These are phyloP conservation scores for Okapia johnstoni DNA, from an alignment of 2,113 vertebrate species.

Conservation along the genomic window DNA sequence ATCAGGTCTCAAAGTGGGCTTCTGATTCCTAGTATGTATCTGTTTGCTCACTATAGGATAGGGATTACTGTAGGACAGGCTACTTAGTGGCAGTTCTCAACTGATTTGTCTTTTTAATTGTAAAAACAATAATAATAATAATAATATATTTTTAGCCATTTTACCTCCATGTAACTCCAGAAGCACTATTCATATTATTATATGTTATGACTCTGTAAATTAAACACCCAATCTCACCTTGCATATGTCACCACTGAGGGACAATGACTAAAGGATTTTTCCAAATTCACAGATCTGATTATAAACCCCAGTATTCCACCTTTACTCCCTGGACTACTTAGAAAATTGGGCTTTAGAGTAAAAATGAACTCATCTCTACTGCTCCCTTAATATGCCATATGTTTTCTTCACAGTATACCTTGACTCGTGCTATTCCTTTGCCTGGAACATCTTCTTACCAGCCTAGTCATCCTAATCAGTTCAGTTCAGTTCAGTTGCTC, in stretches of 20 bases:
- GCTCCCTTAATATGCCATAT: not conserved
- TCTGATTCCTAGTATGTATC: not conserved
- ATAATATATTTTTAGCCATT: not conserved
- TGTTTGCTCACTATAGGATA: not conserved
- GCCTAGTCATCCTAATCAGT: not conserved
- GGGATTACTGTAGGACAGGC: not conserved
- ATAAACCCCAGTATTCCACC: not conserved
- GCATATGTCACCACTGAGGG: not conserved
- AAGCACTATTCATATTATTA: not conserved
- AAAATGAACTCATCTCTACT: not conserved
- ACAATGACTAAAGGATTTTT: not conserved
- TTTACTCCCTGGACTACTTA: not conserved
- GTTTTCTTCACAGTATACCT: not conserved
- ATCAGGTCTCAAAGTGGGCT: not conserved
- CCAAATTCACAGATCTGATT: constrained; percentile 1
- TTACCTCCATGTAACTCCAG: not conserved
- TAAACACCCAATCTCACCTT: not conserved
- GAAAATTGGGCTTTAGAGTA: not conserved
- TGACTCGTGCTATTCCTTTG: not conserved
- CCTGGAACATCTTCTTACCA: not conserved
- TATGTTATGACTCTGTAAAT: not conserved
- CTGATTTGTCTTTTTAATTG: not conserved
- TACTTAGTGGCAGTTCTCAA: not conserved
- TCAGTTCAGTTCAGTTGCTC: no score
- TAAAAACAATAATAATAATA: not conserved